Conservation (phyloP, 2,113 vertebrate genomes). For the Rhodinocichla rosea region DNA sequence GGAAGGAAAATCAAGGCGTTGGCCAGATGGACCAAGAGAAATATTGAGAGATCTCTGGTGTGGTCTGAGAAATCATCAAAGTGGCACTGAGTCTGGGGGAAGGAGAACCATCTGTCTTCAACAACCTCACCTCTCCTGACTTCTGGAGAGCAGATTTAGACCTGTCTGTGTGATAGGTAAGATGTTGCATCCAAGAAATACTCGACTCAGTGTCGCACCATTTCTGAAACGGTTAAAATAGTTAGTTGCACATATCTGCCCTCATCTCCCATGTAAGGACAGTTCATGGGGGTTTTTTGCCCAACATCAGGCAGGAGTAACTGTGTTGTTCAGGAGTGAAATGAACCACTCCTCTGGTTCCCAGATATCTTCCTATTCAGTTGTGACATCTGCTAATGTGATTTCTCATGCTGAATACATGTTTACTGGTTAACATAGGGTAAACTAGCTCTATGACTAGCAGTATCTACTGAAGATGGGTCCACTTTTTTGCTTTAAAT, state of each 20-base stretch:
- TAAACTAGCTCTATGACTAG: background rate
- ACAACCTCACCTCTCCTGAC: background rate
- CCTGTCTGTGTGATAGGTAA: background rate
- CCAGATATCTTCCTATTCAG: background rate
- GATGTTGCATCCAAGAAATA: background rate
- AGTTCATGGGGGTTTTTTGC: background rate
- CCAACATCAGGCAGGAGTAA: background rate
- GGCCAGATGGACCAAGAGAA: background rate
- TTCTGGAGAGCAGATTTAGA: background rate
- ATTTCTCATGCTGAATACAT: fast-evolving
- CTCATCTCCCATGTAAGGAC: background rate
- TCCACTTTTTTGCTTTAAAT: background rate
- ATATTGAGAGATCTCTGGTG: background rate
- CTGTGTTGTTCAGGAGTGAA: background rate
- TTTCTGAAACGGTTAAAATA: background rate
- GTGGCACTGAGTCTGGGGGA: background rate
- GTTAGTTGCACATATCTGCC: background rate
- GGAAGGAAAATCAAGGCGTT: background rate
- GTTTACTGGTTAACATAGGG: background rate
- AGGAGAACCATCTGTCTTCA: background rate
- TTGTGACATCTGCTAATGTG: background rate
- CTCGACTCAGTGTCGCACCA: background rate
- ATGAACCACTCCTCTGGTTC: background rate
- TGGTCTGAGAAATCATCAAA: background rate
- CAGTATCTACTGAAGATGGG: background rate